Evolutionary conservation across 1,140 invertebrate species (phyloP).

Genomic region (Drosophila kepulauana): DNA sequence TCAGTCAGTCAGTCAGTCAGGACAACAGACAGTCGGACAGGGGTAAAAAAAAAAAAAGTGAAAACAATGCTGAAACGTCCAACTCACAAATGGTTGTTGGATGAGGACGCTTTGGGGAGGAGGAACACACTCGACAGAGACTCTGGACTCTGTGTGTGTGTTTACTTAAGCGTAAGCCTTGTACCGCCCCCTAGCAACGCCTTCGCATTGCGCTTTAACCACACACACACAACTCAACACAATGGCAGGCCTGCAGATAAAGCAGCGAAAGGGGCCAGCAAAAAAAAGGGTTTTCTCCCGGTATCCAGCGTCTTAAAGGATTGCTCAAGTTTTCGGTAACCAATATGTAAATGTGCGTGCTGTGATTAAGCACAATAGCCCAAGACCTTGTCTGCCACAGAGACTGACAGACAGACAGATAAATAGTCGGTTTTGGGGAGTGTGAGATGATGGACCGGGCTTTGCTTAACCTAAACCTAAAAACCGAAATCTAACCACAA

Average conservation of each 20-base stretch:
- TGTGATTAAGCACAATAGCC: constrained; percentile 79
- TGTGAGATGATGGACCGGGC: constrained; percentile 13
- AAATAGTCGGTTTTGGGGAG: constrained; percentile 5
- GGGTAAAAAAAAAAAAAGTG: constrained; percentile 59
- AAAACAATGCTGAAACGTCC: constrained; percentile 70
- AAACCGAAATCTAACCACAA: constrained; percentile 62
- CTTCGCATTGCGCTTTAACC: constrained; percentile 64
- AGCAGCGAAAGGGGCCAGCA: constrained; percentile 50
- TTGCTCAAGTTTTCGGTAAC: constrained; percentile 82
- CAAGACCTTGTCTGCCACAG: constrained; percentile 20
- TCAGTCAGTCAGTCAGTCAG: constrained; percentile 47
- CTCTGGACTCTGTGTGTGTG: constrained; percentile 49
- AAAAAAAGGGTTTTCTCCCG: constrained; percentile 59
- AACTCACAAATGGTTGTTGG: background rate
- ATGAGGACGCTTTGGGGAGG: background rate
- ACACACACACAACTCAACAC: constrained; percentile 61
- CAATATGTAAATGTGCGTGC: constrained; percentile 84
- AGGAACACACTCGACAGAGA: constrained; percentile 1
- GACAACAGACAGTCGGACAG: constrained; percentile 19
- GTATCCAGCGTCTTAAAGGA: constrained; percentile 69
- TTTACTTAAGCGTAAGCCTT: constrained; percentile 78
- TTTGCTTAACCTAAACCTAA: constrained; percentile 53
- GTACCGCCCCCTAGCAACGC: constrained; percentile 26
- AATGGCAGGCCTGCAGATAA: constrained; percentile 57
- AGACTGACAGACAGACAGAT: constrained; percentile 35